phyloP scores from a whole-genome alignment of 2,888 invertebrate species.

The Meloe dianella region DNA sequence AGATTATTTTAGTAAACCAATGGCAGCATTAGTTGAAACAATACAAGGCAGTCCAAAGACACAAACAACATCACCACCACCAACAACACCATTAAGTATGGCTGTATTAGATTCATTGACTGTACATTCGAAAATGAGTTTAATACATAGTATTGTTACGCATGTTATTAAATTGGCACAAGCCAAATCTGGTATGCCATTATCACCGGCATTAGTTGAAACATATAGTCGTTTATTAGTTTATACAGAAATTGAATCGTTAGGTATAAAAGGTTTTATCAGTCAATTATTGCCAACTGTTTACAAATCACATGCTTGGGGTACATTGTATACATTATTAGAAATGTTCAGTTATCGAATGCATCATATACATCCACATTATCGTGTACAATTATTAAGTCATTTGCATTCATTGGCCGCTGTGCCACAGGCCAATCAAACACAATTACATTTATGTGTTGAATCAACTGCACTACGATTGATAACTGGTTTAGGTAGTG shows the following conservation, averaged over 20 bases:
- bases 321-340: constrained; percentile 90
- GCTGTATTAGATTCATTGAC: constrained; percentile 89
- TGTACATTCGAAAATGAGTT: constrained; percentile 93
- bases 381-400: constrained; percentile 88
- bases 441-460: constrained; percentile 86
- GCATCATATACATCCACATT: constrained; percentile 96
- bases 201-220: constrained; percentile 92
- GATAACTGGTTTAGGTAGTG: constrained; percentile 75
- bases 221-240: constrained; percentile 92
- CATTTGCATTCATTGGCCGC: constrained; percentile 91
- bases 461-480: constrained; percentile 58
- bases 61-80: constrained; percentile 52
- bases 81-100: constrained; percentile 90
- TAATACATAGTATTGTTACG: constrained; percentile 73
- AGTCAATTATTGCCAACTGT: constrained; percentile 92
- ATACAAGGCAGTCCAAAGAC: constrained; percentile 69
- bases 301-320: constrained; percentile 93
- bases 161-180: constrained; percentile 91
- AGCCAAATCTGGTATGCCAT: constrained; percentile 80
- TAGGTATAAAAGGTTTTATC: constrained; percentile 96
- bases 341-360: constrained; percentile 97
- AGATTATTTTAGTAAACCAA: constrained; percentile 88
- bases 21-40: constrained; percentile 90
- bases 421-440: constrained; percentile 93
- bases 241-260: constrained; percentile 95